These are phyloP conservation scores for Amphiprion ocellaris DNA, from an alignment of 2,113 vertebrate genomes.

Conservation along the genomic window DNA sequence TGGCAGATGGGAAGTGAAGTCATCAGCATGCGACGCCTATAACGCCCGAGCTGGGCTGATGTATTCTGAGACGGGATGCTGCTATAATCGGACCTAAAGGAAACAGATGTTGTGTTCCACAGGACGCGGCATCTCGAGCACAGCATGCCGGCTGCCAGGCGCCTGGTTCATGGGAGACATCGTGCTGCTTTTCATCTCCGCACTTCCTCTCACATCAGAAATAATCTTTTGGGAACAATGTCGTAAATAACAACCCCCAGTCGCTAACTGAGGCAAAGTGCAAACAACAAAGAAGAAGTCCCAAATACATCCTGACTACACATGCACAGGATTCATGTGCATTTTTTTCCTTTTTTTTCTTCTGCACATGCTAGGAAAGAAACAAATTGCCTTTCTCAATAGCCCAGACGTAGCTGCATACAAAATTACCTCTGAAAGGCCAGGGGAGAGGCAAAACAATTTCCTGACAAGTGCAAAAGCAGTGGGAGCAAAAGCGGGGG, in stretches of 20 bases:
- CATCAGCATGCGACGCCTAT: constrained; percentile 69
- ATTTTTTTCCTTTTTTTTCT: constrained; percentile 3
- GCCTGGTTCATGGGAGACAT: constrained; percentile 41
- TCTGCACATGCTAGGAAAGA: constrained; percentile 15
- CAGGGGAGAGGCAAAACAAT: constrained; percentile 67
- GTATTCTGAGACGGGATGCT: constrained; percentile 62
- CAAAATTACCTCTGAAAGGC: constrained; percentile 61
- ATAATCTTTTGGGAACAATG: constrained; percentile 40
- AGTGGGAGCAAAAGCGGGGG: constrained; percentile 20
- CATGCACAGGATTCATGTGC: not conserved
- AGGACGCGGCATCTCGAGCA: constrained; percentile 59
- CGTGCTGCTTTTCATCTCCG: constrained; percentile 56
- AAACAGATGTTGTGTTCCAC: constrained; percentile 77
- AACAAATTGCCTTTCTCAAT: constrained; percentile 59
- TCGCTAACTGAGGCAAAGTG: constrained; percentile 22
- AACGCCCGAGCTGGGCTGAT: constrained; percentile 47
- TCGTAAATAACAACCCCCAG: constrained; percentile 24
- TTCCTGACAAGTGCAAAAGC: constrained; percentile 69
- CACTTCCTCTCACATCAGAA: constrained; percentile 40
- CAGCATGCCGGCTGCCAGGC: constrained; percentile 51
- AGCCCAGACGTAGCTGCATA: constrained; percentile 50
- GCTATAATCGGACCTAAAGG: constrained; percentile 69
- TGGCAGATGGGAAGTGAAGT: constrained; percentile 75
- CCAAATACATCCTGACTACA: not conserved
- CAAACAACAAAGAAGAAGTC: constrained; percentile 15